phyloP scores from a whole-genome alignment of 2,888 invertebrate species.

The Abrostola tripartita region DNA sequence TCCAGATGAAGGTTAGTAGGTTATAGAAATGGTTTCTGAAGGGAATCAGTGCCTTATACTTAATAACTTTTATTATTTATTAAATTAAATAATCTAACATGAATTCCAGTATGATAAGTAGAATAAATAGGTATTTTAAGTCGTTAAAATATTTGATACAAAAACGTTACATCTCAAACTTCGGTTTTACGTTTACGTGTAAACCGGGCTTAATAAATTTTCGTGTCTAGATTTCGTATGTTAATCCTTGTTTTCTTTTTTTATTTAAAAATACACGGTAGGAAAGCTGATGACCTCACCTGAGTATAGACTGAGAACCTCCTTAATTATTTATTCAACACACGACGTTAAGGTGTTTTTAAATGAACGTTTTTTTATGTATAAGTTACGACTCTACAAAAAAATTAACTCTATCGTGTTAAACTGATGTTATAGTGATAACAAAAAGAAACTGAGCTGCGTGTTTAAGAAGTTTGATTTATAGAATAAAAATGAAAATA shows the following conservation, averaged over 20 bases:
- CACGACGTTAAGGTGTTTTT: slow-evolving; percentile 8
- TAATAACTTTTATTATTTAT: neutral
- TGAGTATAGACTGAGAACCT: slow-evolving; percentile 9
- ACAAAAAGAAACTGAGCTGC: neutral
- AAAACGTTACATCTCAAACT: neutral
- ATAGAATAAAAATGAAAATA: too few species aligned
- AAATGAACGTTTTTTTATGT: slow-evolving; percentile 7
- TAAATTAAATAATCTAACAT: neutral
- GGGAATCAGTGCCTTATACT: too few species aligned
- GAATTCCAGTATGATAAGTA: neutral
- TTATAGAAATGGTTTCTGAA: too few species aligned
- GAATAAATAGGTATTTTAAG: too few species aligned
- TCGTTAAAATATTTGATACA: too few species aligned
- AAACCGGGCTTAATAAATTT: slow-evolving; percentile 17
- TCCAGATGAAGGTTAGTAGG: too few species aligned
- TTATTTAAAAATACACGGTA: slow-evolving; percentile 13
- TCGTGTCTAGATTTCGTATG: slow-evolving; percentile 20
- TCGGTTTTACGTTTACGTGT: slow-evolving; percentile 5
- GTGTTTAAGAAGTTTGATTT: too few species aligned
- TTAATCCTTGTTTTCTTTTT: slow-evolving; percentile 16
- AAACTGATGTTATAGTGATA: neutral
- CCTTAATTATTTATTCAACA: slow-evolving; percentile 19
- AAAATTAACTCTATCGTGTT: slow-evolving; percentile 13
- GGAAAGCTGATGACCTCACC: slow-evolving; percentile 24
- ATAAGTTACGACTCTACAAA: slow-evolving; percentile 6